phyloP scores from a whole-genome alignment of 2,888 invertebrate genomes.

The Lepidocyrtinus sp. region DNA sequence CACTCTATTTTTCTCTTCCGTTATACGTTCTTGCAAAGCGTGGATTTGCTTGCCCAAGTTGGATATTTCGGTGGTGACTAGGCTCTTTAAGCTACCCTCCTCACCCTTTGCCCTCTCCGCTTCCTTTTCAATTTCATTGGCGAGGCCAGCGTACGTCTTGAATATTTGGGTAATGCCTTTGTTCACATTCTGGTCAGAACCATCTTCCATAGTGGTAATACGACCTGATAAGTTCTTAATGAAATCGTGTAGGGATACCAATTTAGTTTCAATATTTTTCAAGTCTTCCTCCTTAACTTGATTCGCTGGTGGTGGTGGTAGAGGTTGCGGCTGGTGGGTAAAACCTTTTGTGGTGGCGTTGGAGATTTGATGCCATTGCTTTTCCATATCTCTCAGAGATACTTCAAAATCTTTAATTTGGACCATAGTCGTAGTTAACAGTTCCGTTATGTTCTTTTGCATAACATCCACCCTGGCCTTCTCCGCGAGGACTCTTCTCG shows the following conservation, averaged over 20 bases:
- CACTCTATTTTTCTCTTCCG: conserved; percentile 50
- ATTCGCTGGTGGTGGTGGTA: neutral
- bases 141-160: conserved; percentile 47
- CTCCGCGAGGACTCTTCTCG: conserved; percentile 37
- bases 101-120: conserved; percentile 36
- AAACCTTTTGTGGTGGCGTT: neutral
- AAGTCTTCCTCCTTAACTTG: conserved; percentile 9
- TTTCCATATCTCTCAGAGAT: conserved; percentile 2
- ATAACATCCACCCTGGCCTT: conserved; percentile 39
- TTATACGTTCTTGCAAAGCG: conserved; percentile 40
- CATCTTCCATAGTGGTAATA: conserved; percentile 27
- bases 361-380: neutral
- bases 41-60: conserved; percentile 33
- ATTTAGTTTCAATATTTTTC: conserved; percentile 33
- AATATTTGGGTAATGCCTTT: conserved; percentile 50
- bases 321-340: conserved; percentile 16
- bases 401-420: conserved; percentile 28
- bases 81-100: conserved; percentile 26
- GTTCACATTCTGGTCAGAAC: conserved; percentile 23
- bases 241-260: conserved; percentile 32
- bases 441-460: conserved; percentile 43
- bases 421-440: neutral
- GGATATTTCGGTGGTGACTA: conserved; percentile 26
- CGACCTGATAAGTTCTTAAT: conserved; percentile 32
- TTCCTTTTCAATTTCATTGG: conserved; percentile 50